Base-by-base conservation (phyloP, 2,113 vertebrate species). In the Coturnix japonica region DNA sequence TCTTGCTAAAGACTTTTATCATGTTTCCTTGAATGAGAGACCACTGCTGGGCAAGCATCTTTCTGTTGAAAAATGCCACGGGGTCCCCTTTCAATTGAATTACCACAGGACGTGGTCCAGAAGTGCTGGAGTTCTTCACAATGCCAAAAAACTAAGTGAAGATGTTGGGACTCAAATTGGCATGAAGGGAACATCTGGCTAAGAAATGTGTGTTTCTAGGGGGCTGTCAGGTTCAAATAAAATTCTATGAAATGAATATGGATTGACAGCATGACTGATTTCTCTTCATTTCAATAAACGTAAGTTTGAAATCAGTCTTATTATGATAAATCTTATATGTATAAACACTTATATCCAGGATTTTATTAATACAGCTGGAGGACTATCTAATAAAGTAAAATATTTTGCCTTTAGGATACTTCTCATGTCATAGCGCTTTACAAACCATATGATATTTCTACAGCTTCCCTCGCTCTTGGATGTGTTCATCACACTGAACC, bases 301-400 rank as follows among this genome's bases (percentile, higher is more conserved):
- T 54, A 63, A 63, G 59, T 79, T 95, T 81, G 63, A 78, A 95
- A 90, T 72, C 84, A 87, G 46, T 53, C 71, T 87, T 61, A 37
- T 44, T 17, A 43, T 79, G 89, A 94, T 91, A 94, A 93, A 91
- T 94, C 80, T 88, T 90, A 33, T 1, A 46, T 41, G 31, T 70
- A 73, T 84, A 90, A 94, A 93, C 49, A 87, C 33, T 79, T 30
- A 44, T 90, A 93, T 72, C 51, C 26, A 44, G 39, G 90, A 91
- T 79, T 94, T 94, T 90, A 93, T 95, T 93, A 81, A 95, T 91
- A 54, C 63, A 91, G 83, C 73, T 93, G 74, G 41, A 90, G 37
- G 67, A 73, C 37, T 75, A 72, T 54, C 13, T 54, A 94, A 87
- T 84, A 75, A 90, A 88, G 41, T 10, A 91, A 86, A 84, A 84